A percentile compares a stretch with the other conserved stretches of the same genome.
These are phyloP conservation scores for Antheraea yamamai DNA, from an alignment of 2,888 invertebrate genomes.

Conservation along the genomic window DNA sequence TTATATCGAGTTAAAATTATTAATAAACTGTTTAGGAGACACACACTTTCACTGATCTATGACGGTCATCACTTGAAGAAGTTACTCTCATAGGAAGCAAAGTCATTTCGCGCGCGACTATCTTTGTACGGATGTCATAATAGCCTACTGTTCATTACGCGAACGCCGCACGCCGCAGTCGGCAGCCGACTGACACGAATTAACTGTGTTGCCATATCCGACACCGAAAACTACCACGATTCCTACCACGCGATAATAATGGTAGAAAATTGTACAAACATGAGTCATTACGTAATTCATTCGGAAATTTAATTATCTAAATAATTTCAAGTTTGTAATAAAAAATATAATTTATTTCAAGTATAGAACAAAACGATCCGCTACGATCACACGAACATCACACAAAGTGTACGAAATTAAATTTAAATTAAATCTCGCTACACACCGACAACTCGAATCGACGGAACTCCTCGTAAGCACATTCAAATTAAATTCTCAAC, in stretches of 20 bases:
- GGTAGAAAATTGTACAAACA: constrained; percentile 9
- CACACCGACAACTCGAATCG: constrained; percentile 26
- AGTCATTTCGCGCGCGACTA: constrained; percentile 59
- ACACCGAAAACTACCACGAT: constrained; percentile 28
- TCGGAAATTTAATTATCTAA: no score
- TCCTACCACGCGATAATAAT: constrained; percentile 13
- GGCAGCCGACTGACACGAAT: constrained; percentile 66
- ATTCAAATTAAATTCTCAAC: constrained; percentile 56
- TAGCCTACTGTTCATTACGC: constrained; percentile 48
- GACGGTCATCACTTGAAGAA: constrained; percentile 51
- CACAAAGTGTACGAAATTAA: not conserved
- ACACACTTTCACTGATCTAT: constrained; percentile 66
- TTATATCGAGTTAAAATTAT: constrained; percentile 30
- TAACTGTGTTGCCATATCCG: constrained; percentile 47
- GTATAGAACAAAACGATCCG: not conserved
- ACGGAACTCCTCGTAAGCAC: constrained; percentile 45
- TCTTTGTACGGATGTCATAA: constrained; percentile 37
- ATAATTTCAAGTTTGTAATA: no score
- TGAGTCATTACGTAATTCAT: no score
- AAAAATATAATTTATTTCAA: no score
- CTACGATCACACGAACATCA: not conserved
- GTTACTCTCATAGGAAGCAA: constrained; percentile 32
- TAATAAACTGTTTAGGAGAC: constrained; percentile 27
- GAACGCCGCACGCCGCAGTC: constrained; percentile 58
- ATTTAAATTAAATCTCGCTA: constrained; percentile 4